Percentiles rank a stretch among this genome's conserved stretches.
These are phyloP conservation scores for Odobenus rosmarus DNA, from an alignment of 2,113 vertebrate species.

Conservation along the genomic window DNA sequence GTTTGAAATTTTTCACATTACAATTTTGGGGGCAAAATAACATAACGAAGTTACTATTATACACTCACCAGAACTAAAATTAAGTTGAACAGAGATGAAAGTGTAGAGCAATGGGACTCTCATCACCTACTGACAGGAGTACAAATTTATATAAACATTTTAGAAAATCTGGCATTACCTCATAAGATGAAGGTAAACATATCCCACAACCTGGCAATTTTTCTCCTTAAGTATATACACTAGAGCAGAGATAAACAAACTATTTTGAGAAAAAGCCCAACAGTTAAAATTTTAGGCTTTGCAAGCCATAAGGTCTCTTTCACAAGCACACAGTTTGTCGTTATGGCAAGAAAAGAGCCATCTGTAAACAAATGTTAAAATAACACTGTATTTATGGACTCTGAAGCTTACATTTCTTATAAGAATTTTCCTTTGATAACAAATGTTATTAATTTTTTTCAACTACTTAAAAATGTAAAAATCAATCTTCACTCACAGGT, in stretches of 20 bases:
- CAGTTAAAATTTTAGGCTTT: not conserved
- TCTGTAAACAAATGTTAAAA: not conserved
- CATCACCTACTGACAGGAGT: not conserved
- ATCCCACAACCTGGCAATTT: not conserved
- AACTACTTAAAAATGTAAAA: not conserved
- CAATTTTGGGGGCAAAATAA: not conserved
- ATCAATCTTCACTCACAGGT: not conserved
- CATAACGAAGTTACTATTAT: not conserved
- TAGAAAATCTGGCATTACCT: not conserved
- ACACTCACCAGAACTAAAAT: not conserved
- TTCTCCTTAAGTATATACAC: not conserved
- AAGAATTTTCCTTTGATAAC: not conserved
- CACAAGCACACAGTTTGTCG: not conserved
- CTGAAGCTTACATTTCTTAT: not conserved
- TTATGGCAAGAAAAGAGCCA: not conserved
- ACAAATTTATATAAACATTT: not conserved
- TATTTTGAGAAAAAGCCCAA: not conserved
- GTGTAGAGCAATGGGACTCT: not conserved
- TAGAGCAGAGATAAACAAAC: not conserved
- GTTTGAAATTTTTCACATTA: not conserved
- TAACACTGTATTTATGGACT: not conserved
- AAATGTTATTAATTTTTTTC: not conserved
- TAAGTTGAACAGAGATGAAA: not conserved
- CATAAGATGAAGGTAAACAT: not conserved
- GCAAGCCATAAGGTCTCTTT: not conserved